Conservation (phyloP, 2,113 vertebrate genomes). For the Ciconia boyciana region DNA sequence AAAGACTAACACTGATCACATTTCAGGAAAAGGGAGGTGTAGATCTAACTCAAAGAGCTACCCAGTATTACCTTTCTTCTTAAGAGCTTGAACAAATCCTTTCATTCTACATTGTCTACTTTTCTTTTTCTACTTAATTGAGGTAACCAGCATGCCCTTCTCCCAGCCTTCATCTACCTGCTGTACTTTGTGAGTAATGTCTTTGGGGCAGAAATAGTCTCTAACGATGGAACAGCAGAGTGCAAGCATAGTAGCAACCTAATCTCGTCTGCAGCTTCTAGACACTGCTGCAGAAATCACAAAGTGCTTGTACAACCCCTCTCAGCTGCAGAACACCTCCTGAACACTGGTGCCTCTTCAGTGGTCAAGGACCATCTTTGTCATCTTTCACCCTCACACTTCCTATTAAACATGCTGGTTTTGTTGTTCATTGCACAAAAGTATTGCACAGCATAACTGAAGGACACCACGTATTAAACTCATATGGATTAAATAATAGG, state of each 20-base stretch:
- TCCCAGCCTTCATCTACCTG: not conserved
- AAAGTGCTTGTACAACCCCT: not conserved
- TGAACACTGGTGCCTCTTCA: fast-evolving
- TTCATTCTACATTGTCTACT: not conserved
- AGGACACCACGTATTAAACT: not conserved
- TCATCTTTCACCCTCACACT: fast-evolving
- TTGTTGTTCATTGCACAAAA: not conserved
- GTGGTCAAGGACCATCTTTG: fast-evolving
- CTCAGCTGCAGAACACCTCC: not conserved
- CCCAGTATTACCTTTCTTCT: not conserved
- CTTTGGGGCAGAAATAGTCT: not conserved
- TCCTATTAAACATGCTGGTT: not conserved
- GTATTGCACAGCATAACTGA: not conserved
- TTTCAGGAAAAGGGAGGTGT: not conserved
- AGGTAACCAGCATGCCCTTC: not conserved
- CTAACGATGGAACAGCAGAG: not conserved
- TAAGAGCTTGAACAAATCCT: not conserved
- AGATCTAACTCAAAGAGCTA: not conserved
- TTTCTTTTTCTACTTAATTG: not conserved
- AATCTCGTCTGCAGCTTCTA: not conserved
- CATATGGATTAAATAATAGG: not conserved
- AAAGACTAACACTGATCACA: not conserved
- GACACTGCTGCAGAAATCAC: not conserved
- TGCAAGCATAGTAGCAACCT: not conserved
- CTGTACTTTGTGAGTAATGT: not conserved